Percentiles rank a stretch among this genome's conserved stretches.
Conservation (phyloP, 2,888 invertebrate species). For the Acrobasis repandana region DNA sequence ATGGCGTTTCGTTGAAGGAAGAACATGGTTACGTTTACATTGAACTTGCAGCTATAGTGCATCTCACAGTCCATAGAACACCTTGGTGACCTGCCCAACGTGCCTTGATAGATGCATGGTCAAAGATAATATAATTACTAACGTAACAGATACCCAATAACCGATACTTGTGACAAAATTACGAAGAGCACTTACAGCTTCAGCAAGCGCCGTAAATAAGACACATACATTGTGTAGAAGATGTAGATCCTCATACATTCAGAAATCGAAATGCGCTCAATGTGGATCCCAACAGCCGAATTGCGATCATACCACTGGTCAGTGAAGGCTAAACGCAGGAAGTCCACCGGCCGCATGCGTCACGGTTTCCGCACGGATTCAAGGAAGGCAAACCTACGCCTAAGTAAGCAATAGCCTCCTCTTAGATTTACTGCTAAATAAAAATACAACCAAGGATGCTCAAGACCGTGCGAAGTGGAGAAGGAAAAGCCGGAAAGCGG, state of each 20-base stretch:
- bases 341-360: conserved; percentile 99
- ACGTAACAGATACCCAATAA: too few relatives aligned
- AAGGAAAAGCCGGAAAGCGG: too few relatives aligned
- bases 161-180: too few relatives aligned
- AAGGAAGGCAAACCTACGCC: conserved; percentile 89
- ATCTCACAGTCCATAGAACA: too few relatives aligned
- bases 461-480: too few relatives aligned
- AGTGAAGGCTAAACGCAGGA: conserved; percentile 99
- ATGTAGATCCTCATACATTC: conserved; percentile 98
- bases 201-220: conserved; percentile 99
- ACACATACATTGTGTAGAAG: conserved; percentile 99
- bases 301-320: conserved; percentile 99
- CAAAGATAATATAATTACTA: too few relatives aligned
- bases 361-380: conserved; percentile 94
- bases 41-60: too few relatives aligned
- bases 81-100: too few relatives aligned
- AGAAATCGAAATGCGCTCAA: conserved; percentile 98
- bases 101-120: too few relatives aligned
- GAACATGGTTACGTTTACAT: too few relatives aligned
- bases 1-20: too few relatives aligned
- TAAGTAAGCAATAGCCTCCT: conserved; percentile 85
- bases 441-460: conserved; percentile 64
- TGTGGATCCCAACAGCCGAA: conserved; percentile 98
- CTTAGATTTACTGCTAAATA: conserved; percentile 67
- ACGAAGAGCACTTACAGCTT: conserved; percentile 99